Evolutionary conservation across 2,113 vertebrate genomes (phyloP), one percentile per base, ranked within the genome.

Genomic region (Macaca nemestrina): DNA sequence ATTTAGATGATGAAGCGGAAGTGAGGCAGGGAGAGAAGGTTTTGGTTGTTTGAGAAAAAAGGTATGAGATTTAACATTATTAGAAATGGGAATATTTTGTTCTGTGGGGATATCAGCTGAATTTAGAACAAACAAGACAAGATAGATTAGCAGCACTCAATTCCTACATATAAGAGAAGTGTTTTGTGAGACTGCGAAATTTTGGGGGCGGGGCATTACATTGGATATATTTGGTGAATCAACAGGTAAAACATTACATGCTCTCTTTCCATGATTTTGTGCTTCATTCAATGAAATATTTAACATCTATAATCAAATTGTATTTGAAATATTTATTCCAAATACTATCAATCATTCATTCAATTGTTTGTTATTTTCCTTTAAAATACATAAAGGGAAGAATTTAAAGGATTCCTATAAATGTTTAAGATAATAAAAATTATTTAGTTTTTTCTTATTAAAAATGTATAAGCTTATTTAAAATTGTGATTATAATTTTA

Each of bases 121-220:
- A 81, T 81, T 87, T 8, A 82, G 64, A 96, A 52, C 6, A 45
- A 87, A 59, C 5, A 67, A 57, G 67, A 8, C 18, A 48, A 67
- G 64, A 50, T 14, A 52, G 11, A 45, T 75, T 64, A 23, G 38
- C n/a, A 52, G 30, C 43, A 80, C 16, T 86, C 6, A 64, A n/a
- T 93, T 59, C 81, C 73, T 79, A 11, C 35, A n/a, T 50, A 30
- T 40, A 61, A 35, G 3, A 22, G 18, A 2, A 57, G 27, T 67
- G 10, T 57, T 64, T 81, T 87, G 14, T 48, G 20, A 32, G 4
- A 45, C 5, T 84, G 35, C 3, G 25, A n/a, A 72, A 83, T 59
- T 76, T 61, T 18, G 5, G 23, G 8, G 30, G 11, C 35, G 8
- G 11, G 2, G 2, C 9, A 1, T 32, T 16, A 23, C 38, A 2